These are phyloP conservation scores for Tyria jacobaeae DNA, from an alignment of 2,888 invertebrate genomes.

Conservation along the genomic window DNA sequence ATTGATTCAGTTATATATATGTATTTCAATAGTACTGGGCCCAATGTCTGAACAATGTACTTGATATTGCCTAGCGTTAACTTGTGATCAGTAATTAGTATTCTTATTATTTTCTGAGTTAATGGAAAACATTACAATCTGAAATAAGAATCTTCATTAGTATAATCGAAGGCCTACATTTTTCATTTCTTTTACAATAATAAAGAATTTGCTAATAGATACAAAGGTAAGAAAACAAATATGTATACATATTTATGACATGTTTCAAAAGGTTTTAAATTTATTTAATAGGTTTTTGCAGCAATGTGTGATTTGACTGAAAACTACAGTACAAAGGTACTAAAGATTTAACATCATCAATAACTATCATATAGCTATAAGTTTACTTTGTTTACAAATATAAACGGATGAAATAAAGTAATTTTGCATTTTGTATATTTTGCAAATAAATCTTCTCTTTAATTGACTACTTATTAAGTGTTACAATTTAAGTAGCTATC, in stretches of 20 bases:
- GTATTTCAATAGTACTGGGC: too few species aligned
- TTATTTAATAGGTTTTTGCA: background rate
- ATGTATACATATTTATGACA: background rate
- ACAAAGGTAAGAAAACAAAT: background rate
- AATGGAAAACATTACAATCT: background rate
- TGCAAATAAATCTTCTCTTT: background rate
- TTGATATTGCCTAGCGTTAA: background rate
- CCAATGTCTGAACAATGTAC: too few species aligned
- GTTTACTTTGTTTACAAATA: background rate
- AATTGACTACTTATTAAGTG: background rate
- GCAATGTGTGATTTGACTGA: background rate
- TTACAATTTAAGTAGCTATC: background rate
- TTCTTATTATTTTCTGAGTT: too few species aligned
- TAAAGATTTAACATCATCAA: conserved; percentile 7
- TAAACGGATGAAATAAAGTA: conserved; percentile 9
- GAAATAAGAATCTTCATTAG: background rate
- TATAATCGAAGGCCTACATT: background rate
- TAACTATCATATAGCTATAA: conserved; percentile 3
- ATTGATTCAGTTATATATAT: too few species aligned
- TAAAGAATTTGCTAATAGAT: background rate
- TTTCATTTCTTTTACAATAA: background rate
- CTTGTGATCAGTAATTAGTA: too few species aligned
- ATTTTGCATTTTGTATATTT: too few species aligned
- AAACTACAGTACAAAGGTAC: background rate
- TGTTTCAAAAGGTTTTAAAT: background rate